These are phyloP conservation scores for Equus przewalskii DNA, from an alignment of 2,113 vertebrate genomes.

Conservation along the genomic window DNA sequence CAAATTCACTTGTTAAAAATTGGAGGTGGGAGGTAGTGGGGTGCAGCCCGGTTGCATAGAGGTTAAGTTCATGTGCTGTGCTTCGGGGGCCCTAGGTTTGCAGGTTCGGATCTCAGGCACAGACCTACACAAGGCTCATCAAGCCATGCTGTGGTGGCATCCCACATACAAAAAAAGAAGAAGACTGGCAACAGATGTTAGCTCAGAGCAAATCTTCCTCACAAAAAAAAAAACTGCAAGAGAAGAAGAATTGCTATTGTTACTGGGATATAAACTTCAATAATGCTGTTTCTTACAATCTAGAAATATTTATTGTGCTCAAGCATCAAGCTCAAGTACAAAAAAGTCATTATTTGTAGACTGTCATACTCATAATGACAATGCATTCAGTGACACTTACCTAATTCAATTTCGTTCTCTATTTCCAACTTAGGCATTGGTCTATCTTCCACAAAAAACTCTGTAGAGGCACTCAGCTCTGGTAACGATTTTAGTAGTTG, in stretches of 20 bases:
- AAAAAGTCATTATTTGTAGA: slow-evolving; percentile 41
- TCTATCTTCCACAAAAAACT: slow-evolving; percentile 84
- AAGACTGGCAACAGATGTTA: no score
- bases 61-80: no score
- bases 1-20: slow-evolving; percentile 60
- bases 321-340: slow-evolving; percentile 29
- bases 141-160: no score
- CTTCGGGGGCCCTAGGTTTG: no score
- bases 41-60: no score
- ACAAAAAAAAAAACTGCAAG: slow-evolving; percentile 14
- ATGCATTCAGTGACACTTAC: slow-evolving; percentile 76
- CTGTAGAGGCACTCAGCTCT: slow-evolving; percentile 77
- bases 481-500: slow-evolving; percentile 85
- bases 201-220: no score
- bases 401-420: slow-evolving; percentile 84
- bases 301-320: neutral
- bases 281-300: neutral
- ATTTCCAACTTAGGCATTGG: slow-evolving; percentile 86
- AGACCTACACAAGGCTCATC: no score
- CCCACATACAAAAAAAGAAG: no score
- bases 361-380: neutral
- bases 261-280: slow-evolving; percentile 13
- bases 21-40: neutral
- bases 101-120: no score
- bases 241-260: slow-evolving; percentile 1